Base-by-base conservation (phyloP, 2,888 invertebrate species). In the Eupithecia inturbata region DNA sequence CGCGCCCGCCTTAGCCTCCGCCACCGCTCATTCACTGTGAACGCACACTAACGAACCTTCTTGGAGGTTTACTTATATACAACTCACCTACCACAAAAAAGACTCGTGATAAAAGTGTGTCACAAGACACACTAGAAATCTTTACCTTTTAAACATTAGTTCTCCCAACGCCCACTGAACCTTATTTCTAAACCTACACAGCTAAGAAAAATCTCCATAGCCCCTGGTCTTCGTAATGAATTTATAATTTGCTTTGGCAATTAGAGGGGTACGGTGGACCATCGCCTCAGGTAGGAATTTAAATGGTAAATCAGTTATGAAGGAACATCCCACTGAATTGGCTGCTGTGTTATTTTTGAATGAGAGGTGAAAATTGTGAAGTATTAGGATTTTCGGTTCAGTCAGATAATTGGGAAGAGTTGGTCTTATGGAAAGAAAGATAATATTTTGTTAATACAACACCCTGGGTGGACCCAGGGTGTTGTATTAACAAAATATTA, bases 231-330 rank as follows among this genome's bases (percentile, higher is more conserved):
- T 82, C 87, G 88, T 89, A 90, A 91, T 89, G 90, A 92, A 91
- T 91, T 91, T 92, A 90, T 92, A 92, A 92, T 92, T 91, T 90
- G 90, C 88, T 81, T 84, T 86, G 82, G 81, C 88, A 89, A 90
- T 90, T 90, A 90, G 87, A 85, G 72, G 57, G 26, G 45, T 19
- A 53, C 7, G 39, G 80, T 81, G 73, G 84, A 84, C 82, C 83
- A 84, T 84, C 78, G 92, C 91, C 91, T 77, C 77, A 41, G 90
- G 91, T 86, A 76, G 79, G 78, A 86, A 89, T 88, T 90, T 89
- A 87, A 89, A 89, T 87, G 88, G 84, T 89, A 88, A 88, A 87
- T 87, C 86, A 82, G 82, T 83, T 85, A 83, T 88, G 88, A 83
- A 83, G 39, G 85, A 83, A 80, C 85, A 76, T 77, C 84, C 85